Base-by-base conservation (phyloP, 2,113 vertebrate species). In the Rutilus rutilus region DNA sequence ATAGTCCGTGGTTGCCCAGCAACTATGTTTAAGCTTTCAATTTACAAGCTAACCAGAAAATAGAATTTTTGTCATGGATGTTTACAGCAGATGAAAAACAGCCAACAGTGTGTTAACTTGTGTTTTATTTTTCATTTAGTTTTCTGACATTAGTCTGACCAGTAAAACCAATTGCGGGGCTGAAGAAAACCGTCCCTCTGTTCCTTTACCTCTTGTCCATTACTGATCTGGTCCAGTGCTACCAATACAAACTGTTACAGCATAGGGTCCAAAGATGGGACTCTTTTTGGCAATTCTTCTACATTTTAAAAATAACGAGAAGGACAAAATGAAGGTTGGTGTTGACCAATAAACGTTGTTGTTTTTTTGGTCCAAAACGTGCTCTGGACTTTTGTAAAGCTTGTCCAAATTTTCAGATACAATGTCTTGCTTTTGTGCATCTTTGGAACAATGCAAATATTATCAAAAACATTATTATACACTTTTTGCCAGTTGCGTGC, bases 11-110 rank as follows among this genome's bases (percentile, higher is more conserved):
- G 94, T 94, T 95, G 91, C 93, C 90, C 92, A 91, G 92, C 91
- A 93, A 94, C 92, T 88, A 47, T 85, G 90, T 91, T 89, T 50
- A 90, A 93, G 91, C 92, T 92, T 93, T 93, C 91, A 91, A 92
- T 92, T 93, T 91, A 91, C 88, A 89, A 93, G 85, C 89, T 73
- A 84, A 90, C 89, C 91, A 90, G 86, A 90, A 89, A 93, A 93
- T 91, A 90, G 83, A 88, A 91, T 90, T 90, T 92, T 86, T 90
- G 75, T 85, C 75, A 30, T 30, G 85, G 89, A 91, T 92, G 90
- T 93, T 92, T 92, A 89, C 87, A 81, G 89, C 30, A 64, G 90
- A 92, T 77, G 87, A 92, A 89, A 90, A 78, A 87, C 81, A 23
- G 86, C 88, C 86, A 90, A 87, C 88, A 88, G 85, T 90, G 91